These are phyloP conservation scores for Hydropsyche tenuis DNA, from an alignment of 1,140 invertebrate genomes.

Conservation along the genomic window DNA sequence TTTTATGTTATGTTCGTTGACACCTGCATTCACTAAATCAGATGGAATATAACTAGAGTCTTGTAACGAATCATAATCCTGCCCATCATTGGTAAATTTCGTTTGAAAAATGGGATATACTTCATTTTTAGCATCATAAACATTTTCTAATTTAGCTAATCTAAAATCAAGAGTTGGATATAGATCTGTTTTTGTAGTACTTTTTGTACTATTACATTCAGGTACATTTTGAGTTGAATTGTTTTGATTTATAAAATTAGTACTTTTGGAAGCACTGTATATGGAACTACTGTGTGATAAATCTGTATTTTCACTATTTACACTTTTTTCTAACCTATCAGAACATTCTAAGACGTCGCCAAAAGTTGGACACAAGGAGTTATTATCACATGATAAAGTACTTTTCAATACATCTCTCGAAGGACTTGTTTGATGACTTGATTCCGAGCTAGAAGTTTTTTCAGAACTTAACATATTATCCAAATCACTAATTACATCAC, in stretches of 20 bases:
- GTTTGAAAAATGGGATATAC: constrained; percentile 38
- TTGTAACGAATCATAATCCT: constrained; percentile 47
- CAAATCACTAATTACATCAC: constrained; percentile 70
- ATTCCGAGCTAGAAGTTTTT: constrained; percentile 67
- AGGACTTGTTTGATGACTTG: constrained; percentile 64
- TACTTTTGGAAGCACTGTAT: constrained; percentile 27
- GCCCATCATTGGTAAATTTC: constrained; percentile 31
- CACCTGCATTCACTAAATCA: constrained; percentile 8
- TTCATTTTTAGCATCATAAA: not conserved
- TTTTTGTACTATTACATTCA: constrained; percentile 40
- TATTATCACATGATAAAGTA: constrained; percentile 20
- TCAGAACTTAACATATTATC: constrained; percentile 70
- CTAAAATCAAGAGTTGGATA: constrained; percentile 48
- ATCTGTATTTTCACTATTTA: not conserved
- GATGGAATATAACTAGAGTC: constrained; percentile 46
- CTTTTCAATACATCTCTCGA: constrained; percentile 47
- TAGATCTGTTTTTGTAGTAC: constrained; percentile 30
- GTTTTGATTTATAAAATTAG: constrained; percentile 42
- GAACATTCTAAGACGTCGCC: constrained; percentile 22
- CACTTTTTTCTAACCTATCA: not conserved
- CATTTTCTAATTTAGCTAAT: constrained; percentile 37
- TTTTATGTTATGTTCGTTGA: not conserved
- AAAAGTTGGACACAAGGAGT: constrained; percentile 11
- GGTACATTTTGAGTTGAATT: constrained; percentile 41
- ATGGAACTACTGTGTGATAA: not conserved